These are phyloP conservation scores for Glaucomys volans DNA, from an alignment of 2,113 vertebrate species.

Conservation along the genomic window DNA sequence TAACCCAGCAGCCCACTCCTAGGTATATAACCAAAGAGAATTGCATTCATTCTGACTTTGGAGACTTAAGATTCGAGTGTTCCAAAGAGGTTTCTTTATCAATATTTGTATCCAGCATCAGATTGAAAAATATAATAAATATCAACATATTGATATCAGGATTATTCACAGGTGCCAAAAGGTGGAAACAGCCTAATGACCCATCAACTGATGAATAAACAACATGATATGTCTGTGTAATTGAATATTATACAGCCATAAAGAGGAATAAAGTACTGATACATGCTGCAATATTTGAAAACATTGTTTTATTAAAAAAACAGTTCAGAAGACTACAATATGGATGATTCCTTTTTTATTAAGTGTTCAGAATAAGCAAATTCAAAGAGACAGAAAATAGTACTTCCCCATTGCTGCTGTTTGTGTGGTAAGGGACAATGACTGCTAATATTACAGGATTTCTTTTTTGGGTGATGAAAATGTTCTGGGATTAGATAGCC, in stretches of 20 bases:
- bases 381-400: neutral
- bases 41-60: neutral
- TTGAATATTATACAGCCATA: neutral
- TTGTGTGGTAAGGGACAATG: neutral
- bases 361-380: conserved; percentile 10
- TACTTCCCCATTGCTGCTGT: neutral
- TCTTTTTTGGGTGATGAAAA: neutral
- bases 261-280: neutral
- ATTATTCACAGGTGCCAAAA: neutral
- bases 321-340: neutral
- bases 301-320: neutral
- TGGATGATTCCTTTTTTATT: neutral
- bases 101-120: neutral
- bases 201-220: neutral
- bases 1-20: neutral
- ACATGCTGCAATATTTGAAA: neutral
- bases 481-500: conserved; percentile 23
- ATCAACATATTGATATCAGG: neutral
- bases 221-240: neutral
- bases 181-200: neutral
- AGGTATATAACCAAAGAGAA: neutral
- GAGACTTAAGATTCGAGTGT: neutral
- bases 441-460: neutral
- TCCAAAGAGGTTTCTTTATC: neutral
- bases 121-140: conserved; percentile 23